These are phyloP conservation scores for Escarpia spicata DNA, from an alignment of 2,888 invertebrate species.

Conservation along the genomic window DNA sequence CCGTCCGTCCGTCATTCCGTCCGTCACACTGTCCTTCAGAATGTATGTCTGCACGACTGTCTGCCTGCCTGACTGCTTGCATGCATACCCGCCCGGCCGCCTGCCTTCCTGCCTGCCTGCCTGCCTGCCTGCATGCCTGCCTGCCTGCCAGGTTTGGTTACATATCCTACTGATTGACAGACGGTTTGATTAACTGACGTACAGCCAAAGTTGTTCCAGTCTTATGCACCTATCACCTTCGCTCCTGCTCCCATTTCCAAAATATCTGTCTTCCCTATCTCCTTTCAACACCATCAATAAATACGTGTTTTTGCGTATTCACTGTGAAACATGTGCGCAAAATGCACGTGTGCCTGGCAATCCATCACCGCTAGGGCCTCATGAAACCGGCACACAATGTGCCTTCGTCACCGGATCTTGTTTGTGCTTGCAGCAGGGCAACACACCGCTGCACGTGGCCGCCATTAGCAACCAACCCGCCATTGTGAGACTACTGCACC, in stretches of 20 bases:
- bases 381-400: background rate
- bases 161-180: background rate
- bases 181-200: background rate
- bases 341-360: background rate
- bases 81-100: background rate
- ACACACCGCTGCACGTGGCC: conserved; percentile 95
- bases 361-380: background rate
- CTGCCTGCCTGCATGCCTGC: no score
- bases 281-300: background rate
- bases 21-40: background rate
- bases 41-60: background rate
- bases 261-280: background rate
- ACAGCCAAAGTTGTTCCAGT: background rate
- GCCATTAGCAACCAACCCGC: conserved; percentile 98
- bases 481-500: conserved; percentile 90
- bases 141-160: no score
- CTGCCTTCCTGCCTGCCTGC: no score
- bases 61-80: background rate
- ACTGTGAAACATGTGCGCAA: background rate
- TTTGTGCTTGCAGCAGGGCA: conserved; percentile 76
- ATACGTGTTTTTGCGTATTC: background rate
- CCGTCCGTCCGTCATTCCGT: conserved; percentile 22
- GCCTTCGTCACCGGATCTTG: background rate
- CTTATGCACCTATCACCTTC: background rate
- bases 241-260: background rate